phyloP scores from a whole-genome alignment of 2,888 invertebrate species.

The Parnassius glacialis region DNA sequence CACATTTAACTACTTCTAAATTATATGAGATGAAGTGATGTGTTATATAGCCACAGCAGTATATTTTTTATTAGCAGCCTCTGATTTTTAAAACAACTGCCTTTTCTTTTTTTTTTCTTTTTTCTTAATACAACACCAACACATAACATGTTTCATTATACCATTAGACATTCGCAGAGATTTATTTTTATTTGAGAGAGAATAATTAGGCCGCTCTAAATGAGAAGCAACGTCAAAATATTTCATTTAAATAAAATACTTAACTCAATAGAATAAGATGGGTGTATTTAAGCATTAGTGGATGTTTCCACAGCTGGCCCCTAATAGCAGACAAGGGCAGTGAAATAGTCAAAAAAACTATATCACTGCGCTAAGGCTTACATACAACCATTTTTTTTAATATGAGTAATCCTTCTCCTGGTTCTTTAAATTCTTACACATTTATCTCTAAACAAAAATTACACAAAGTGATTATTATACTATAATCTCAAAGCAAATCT shows the following conservation, averaged over 20 bases:
- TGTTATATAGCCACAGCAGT: not conserved
- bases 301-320: not conserved
- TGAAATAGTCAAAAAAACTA: not conserved
- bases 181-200: too few species aligned
- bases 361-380: not conserved
- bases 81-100: not conserved
- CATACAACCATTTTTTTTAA: not conserved
- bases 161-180: too few species aligned
- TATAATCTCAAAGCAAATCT: not conserved
- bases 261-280: too few species aligned
- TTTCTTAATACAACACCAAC: constrained; percentile 1
- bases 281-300: not conserved
- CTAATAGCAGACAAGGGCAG: not conserved
- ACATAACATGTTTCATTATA: not conserved
- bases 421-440: not conserved
- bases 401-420: not conserved
- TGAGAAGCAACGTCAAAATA: too few species aligned
- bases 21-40: constrained; percentile 6
- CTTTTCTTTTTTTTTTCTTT: not conserved
- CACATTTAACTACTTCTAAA: constrained; percentile 8
- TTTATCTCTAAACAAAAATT: not conserved
- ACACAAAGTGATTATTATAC: not conserved
- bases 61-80: constrained; percentile 1
- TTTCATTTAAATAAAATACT: too few species aligned
- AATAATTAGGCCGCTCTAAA: too few species aligned